These are phyloP conservation scores for Epirrita christyi DNA, from an alignment of 2,888 invertebrate genomes.

Conservation along the genomic window DNA sequence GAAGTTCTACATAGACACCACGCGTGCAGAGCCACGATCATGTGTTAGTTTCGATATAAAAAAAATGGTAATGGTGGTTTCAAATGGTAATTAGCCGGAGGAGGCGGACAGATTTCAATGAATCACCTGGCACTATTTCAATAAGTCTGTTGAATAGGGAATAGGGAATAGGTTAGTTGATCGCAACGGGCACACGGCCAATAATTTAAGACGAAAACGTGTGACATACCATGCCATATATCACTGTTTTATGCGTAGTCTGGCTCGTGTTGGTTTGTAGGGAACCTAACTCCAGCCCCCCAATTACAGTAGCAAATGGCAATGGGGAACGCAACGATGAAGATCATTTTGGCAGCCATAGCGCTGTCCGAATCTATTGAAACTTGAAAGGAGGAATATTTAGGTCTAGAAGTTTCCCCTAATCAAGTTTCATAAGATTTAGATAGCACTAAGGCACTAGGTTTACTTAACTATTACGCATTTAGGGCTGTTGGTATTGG, in stretches of 20 bases:
- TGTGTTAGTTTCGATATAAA: background rate
- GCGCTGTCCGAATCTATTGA: too few species aligned
- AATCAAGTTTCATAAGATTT: too few species aligned
- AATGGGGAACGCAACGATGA: too few species aligned
- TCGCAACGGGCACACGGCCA: conserved; percentile 36
- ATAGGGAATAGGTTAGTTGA: conserved; percentile 35
- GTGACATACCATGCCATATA: conserved; percentile 20
- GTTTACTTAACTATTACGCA: too few species aligned
- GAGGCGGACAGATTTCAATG: conserved; percentile 28
- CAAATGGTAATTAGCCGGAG: conserved; percentile 4
- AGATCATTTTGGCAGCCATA: too few species aligned
- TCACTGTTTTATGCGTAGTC: conserved; percentile 17
- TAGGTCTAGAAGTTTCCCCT: too few species aligned
- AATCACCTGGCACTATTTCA: conserved; percentile 34
- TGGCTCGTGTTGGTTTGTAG: conserved; percentile 1
- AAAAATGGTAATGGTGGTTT: too few species aligned
- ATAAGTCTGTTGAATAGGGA: conserved; percentile 37
- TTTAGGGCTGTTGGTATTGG: too few species aligned
- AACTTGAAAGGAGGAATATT: too few species aligned
- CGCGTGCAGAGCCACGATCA: background rate
- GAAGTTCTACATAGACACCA: too few species aligned
- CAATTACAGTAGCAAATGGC: too few species aligned
- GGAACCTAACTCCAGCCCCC: background rate
- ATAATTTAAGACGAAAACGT: conserved; percentile 36
- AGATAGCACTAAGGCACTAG: too few species aligned